Conservation (phyloP, 2,113 vertebrate species). For the Dromiciops gliroides region DNA sequence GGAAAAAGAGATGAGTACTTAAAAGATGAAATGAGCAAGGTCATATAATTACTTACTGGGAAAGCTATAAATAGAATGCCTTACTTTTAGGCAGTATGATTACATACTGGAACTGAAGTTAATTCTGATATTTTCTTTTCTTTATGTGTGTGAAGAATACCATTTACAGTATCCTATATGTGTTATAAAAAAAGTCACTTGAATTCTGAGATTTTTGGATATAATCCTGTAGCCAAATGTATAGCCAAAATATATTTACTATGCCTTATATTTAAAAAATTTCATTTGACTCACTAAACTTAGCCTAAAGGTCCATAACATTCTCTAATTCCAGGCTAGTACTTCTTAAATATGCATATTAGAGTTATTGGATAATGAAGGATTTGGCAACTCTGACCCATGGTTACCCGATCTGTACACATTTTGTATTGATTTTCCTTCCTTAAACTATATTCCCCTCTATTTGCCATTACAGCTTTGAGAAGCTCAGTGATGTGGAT, state of each 20-base stretch:
- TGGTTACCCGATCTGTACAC: background rate
- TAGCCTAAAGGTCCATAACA: background rate
- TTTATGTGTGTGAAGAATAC: background rate
- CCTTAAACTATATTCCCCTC: background rate
- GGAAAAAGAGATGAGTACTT: background rate
- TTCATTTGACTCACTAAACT: background rate
- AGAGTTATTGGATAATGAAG: background rate
- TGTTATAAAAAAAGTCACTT: background rate
- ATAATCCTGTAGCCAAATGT: background rate
- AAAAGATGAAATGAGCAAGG: too few relatives aligned
- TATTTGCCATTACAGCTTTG: constrained; percentile 10
- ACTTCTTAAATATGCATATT: background rate
- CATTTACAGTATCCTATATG: background rate
- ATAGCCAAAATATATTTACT: background rate
- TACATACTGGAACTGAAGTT: background rate
- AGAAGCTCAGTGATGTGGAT: too few relatives aligned
- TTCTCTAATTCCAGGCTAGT: background rate
- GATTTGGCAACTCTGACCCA: background rate
- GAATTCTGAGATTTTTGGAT: background rate
- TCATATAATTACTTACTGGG: too few relatives aligned
- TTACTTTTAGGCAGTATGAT: background rate
- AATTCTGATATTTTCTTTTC: background rate
- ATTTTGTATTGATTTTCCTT: constrained; percentile 38
- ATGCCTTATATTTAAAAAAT: background rate
- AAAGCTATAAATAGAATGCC: background rate